Evolutionary conservation across 2,113 vertebrate genomes (phyloP), one percentile per base, ranked within the genome.

Genomic region (Struthidea cinerea): DNA sequence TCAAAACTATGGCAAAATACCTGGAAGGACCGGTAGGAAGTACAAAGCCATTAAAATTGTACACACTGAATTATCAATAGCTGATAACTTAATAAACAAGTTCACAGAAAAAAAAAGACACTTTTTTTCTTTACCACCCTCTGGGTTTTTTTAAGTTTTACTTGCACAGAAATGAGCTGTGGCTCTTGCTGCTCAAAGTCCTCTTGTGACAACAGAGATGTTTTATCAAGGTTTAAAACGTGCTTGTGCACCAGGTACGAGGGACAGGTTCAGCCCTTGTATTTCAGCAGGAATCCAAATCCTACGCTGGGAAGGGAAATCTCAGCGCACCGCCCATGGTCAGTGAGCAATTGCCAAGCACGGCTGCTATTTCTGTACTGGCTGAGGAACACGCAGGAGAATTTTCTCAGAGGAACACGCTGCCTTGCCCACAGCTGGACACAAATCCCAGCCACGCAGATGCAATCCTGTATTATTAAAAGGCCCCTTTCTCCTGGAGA

Each of bases 11-110:
- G 74, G 73, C 77, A 73, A 70, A 74, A 68, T 69, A 87, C 85
- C 86, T 92, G 88, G 87, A 97, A 89, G 69, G 80, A 95, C 60
- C 89, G 82, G 50, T 42, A 73, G 32, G 47, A 87, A 93, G 39
- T 73, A 81, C 77, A 97, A 95, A 96, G 92, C 75, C 92, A 70
- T 93, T 96, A 97, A 93, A 95, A 96, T 77, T 60, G 57, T 60
- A 95, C 71, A 95, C n/a, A 86, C 26, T 49, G 71, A 94, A 93
- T 87, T 83, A 89, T 24, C 9, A 6, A 64, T 21, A 86, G 27
- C 50, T 60, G 84, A 76, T 93, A 88, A 87, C 50, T 88, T 88
- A 42, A n/a, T 79, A 79, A 94, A 94, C 52, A 94, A 77, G 92
- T 52, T 65, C 65, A 84, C 84, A 65, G 64, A 35, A 78, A 46